Conservation (phyloP, 1,140 invertebrate species). For the Lordiphosa collinella region DNA sequence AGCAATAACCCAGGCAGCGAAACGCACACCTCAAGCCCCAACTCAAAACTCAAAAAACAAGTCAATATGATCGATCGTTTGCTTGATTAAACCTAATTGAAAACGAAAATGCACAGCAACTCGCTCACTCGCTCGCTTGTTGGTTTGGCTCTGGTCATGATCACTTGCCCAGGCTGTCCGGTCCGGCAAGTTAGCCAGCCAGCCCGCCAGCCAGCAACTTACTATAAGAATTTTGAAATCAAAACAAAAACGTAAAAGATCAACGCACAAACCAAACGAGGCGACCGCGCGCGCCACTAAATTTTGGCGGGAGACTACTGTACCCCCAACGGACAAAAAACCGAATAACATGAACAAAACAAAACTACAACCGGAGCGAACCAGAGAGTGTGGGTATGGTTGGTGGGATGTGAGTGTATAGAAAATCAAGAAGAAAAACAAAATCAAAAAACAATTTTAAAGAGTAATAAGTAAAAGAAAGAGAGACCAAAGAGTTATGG, state of each 20-base stretch:
- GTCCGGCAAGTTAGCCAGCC: slow-evolving; percentile 35
- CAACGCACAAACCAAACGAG: slow-evolving; percentile 58
- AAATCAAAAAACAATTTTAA: slow-evolving; percentile 39
- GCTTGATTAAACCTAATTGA: slow-evolving; percentile 77
- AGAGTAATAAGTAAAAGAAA: background rate
- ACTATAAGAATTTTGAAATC: slow-evolving; percentile 72
- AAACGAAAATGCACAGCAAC: slow-evolving; percentile 65
- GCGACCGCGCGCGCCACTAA: slow-evolving; percentile 55
- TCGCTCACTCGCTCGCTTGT: slow-evolving; percentile 20
- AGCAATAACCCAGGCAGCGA: slow-evolving; percentile 69
- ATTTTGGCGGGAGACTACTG: slow-evolving; percentile 77
- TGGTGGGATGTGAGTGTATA: slow-evolving; percentile 32
- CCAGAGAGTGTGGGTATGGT: slow-evolving; percentile 1
- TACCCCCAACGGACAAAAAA: slow-evolving; percentile 47
- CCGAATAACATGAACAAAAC: slow-evolving; percentile 71
- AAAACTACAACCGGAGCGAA: slow-evolving; percentile 60
- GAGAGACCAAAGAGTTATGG: background rate
- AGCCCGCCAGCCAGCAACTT: slow-evolving; percentile 20
- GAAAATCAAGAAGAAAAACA: slow-evolving; percentile 55
- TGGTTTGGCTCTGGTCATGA: slow-evolving; percentile 30
- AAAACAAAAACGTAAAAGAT: slow-evolving; percentile 78
- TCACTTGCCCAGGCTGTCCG: slow-evolving; percentile 45
- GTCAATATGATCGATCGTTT: slow-evolving; percentile 77
- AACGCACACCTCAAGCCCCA: slow-evolving; percentile 71
- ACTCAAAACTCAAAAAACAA: slow-evolving; percentile 44